Evolutionary conservation across 1,140 invertebrate species (phyloP), one percentile per base, ranked within the genome.

Genomic region (Arion vulgaris): DNA sequence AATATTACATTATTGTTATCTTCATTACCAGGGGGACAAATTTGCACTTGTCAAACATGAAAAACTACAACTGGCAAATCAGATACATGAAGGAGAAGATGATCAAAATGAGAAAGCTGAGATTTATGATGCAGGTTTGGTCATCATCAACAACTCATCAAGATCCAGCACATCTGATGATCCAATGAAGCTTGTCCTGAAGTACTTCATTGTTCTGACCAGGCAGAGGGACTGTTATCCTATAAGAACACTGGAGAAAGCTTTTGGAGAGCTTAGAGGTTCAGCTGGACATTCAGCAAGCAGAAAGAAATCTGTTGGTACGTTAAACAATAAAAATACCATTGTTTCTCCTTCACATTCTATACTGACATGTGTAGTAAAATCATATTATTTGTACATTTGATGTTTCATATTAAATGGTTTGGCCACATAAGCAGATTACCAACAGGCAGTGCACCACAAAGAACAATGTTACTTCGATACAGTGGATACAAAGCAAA

Each of bases 171-270:
- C 53, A 23, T 19, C 39, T 26, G 87, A 86, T 71, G 91, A 93
- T 57, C 78, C 83, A 26, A 82, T 88, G 53, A 87, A 82, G 17
- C 93, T 96, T 5, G 93, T 93, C 74, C 92, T 96, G 0, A 95
- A 95, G 86, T 96, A 95, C 89, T 96, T 95, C 89, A 92, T 96
- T 4, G 94, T 96, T 80, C 91, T 96, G 9, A 96, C 95, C 0
- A 95, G 94, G 83, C 92, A 94, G 85, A 92, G 94, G 32, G 95
- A 96, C 87, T 91, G 95, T 2, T 96, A 95, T 91, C 95, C 96
- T 0, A 95, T 95, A 87, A 91, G 93, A 62, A 91, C 85, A 76
- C 90, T 94, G 0, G 95, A 96, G 84, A 94, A 93, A 83, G 94
- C 94, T 79, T 89, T 94, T 11, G 95, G 95, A 0, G 95, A 95